phyloP scores from a whole-genome alignment of 2,113 vertebrate species.

The Callionymus lyra region DNA sequence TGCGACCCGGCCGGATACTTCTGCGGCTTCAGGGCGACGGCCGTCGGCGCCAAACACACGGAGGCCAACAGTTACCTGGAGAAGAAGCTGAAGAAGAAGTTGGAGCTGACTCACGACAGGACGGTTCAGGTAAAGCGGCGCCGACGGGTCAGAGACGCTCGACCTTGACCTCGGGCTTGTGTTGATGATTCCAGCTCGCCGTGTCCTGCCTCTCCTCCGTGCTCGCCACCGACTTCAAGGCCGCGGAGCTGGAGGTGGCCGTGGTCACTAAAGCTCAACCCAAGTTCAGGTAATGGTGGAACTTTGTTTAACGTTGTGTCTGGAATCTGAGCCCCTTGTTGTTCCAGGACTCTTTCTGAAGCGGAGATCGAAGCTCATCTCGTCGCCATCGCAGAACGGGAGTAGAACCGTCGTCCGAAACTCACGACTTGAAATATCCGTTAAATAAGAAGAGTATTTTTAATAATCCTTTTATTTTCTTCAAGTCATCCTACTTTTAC shows the following conservation, averaged over 20 bases:
- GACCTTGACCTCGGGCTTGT: too few relatives aligned
- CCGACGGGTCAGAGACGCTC: background rate
- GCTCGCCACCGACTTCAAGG: constrained; percentile 89
- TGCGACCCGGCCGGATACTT: constrained; percentile 94
- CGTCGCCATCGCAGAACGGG: constrained; percentile 83
- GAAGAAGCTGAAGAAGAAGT: constrained; percentile 97
- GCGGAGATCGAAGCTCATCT: constrained; percentile 81
- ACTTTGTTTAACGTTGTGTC: background rate
- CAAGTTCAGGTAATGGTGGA: constrained; percentile 75
- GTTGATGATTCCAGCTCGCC: constrained; percentile 64
- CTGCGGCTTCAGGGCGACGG: constrained; percentile 93
- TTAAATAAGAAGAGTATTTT: too few relatives aligned
- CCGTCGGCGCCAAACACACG: constrained; percentile 89
- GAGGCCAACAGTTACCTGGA: constrained; percentile 94
- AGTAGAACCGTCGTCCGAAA: constrained; percentile 52
- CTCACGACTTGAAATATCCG: too few relatives aligned
- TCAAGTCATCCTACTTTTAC: too few relatives aligned
- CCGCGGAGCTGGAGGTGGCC: constrained; percentile 87
- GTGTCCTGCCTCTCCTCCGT: constrained; percentile 87
- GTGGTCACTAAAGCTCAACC: constrained; percentile 80
- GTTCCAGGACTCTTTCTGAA: constrained; percentile 83
- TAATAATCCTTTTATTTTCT: too few relatives aligned
- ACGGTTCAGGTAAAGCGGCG: constrained; percentile 77
- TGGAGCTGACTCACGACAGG: constrained; percentile 88
- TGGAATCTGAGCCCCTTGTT: background rate